Evolutionary conservation across 64 coral and sea anemone species (phyloP), one percentile per base, ranked within the genome.

Genomic region (Cladopsammia gracilis): DNA sequence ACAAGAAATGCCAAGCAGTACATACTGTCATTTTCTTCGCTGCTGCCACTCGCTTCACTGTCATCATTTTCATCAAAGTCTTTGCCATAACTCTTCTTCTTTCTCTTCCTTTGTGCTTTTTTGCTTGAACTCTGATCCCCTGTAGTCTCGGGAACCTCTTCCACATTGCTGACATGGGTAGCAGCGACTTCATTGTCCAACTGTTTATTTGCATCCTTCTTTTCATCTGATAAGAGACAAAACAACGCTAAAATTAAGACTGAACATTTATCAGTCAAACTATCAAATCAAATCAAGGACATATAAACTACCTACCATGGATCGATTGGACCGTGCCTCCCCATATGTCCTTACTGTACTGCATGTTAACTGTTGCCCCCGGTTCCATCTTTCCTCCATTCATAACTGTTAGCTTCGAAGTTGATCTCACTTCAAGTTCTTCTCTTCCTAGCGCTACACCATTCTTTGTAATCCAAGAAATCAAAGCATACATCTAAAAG

Each of bases 391-490:
- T n/a, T n/a, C n/a, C n/a, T n/a, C n/a, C n/a, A n/a, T n/a, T n/a
- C n/a, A n/a, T n/a, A n/a, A n/a, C n/a, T n/a, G n/a, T n/a, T n/a
- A n/a, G n/a, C n/a, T n/a, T n/a, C n/a, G n/a, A n/a, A n/a, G n/a
- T n/a, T 58, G 56, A 70, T 70, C 10, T 70, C n/a, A 70, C 66
- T 70, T 70, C 66, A 70, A 70, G 66, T 5, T 70, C 66, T 70
- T 70, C 66, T 70, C 66, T 70, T 70, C 66, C 66, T 3, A 48
- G 11, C 7, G 73, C 73, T n/a, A 75, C 45, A 14, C 73, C 47
- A 47, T 75, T 75, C 73, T 75, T 75, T 19, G 73, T 49, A 43
- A 19, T 47, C 73, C 73, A 75, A 26, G 73, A 25, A 19, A 75
- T 75, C 47, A 75, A 18, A 43, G n/a, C n/a, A n/a, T n/a, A n/a